phyloP scores from a whole-genome alignment of 2,888 invertebrate genomes.

The Chrysina gloriosa region DNA sequence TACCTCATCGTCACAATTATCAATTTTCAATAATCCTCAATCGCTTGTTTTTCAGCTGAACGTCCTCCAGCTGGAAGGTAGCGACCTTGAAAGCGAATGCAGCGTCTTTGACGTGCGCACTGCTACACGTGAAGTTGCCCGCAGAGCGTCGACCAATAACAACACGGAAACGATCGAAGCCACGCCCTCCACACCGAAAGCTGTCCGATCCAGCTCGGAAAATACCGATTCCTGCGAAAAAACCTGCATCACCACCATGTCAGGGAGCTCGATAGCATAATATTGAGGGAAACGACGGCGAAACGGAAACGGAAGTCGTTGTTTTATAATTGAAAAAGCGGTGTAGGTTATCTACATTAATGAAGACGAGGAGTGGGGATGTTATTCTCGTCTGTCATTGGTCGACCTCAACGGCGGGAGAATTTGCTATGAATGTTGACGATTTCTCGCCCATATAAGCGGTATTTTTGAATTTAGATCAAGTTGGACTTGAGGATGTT shows the following conservation, averaged over 20 bases:
- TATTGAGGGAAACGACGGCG: too few species aligned
- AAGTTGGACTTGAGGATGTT: not conserved
- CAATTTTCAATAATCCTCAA: too few species aligned
- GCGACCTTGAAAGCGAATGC: constrained; percentile 73
- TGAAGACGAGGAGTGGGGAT: not conserved
- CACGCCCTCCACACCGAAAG: constrained; percentile 63
- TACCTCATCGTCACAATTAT: too few species aligned
- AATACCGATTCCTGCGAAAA: constrained; percentile 69
- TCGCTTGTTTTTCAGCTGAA: constrained; percentile 57
- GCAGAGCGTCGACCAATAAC: constrained; percentile 69
- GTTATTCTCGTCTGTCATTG: not conserved
- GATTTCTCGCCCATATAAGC: not conserved
- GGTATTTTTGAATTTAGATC: not conserved
- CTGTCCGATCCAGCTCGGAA: constrained; percentile 68
- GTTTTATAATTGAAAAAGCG: not conserved
- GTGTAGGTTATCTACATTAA: not conserved
- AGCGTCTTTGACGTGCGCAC: constrained; percentile 72
- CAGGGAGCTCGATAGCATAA: constrained; percentile 71
- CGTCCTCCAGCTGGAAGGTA: constrained; percentile 70
- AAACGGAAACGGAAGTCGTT: too few species aligned
- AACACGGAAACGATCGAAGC: constrained; percentile 62
- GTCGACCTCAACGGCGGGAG: not conserved
- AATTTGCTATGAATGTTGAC: not conserved
- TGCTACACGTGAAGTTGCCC: constrained; percentile 64
- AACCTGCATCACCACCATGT: constrained; percentile 70